These are phyloP conservation scores for Mechanitis mazaeus DNA, from an alignment of 2,888 invertebrate genomes.

Conservation along the genomic window DNA sequence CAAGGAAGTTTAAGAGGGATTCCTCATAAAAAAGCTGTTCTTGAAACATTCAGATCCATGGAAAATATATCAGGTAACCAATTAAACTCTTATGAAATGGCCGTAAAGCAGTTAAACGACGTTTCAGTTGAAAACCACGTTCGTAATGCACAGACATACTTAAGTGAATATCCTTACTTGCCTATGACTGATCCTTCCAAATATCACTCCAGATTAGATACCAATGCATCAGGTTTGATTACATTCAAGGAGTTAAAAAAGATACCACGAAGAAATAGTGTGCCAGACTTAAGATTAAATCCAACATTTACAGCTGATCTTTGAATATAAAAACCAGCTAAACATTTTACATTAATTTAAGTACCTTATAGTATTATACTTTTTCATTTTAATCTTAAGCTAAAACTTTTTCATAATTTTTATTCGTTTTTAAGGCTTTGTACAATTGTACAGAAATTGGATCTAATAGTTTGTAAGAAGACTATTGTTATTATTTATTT, in stretches of 20 bases:
- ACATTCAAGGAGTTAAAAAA: constrained; percentile 60
- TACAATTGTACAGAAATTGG: constrained; percentile 72
- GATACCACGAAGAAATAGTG: constrained; percentile 65
- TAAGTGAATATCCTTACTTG: constrained; percentile 69
- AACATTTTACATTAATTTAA: constrained; percentile 17
- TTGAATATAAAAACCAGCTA: constrained; percentile 9
- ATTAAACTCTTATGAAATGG: constrained; percentile 61
- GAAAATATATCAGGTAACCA: constrained; percentile 60
- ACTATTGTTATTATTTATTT: constrained; percentile 63
- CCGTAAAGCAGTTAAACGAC: constrained; percentile 52
- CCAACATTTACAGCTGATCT: constrained; percentile 58
- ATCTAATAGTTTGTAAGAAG: constrained; percentile 57
- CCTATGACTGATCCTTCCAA: constrained; percentile 71
- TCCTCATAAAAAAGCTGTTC: constrained; percentile 72
- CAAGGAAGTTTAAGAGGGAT: constrained; percentile 73
- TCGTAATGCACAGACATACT: constrained; percentile 65
- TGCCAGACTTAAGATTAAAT: constrained; percentile 66
- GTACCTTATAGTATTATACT: constrained; percentile 27
- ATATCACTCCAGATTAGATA: constrained; percentile 64
- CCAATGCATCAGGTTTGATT: constrained; percentile 66
- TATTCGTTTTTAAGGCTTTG: constrained; percentile 38
- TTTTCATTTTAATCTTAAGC: constrained; percentile 4
- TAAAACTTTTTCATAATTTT: constrained; percentile 6
- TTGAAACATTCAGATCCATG: constrained; percentile 72
- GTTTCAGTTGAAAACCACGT: constrained; percentile 53